Evolutionary conservation across 2,888 invertebrate genomes (phyloP).

Genomic region (Lutraria lutraria): DNA sequence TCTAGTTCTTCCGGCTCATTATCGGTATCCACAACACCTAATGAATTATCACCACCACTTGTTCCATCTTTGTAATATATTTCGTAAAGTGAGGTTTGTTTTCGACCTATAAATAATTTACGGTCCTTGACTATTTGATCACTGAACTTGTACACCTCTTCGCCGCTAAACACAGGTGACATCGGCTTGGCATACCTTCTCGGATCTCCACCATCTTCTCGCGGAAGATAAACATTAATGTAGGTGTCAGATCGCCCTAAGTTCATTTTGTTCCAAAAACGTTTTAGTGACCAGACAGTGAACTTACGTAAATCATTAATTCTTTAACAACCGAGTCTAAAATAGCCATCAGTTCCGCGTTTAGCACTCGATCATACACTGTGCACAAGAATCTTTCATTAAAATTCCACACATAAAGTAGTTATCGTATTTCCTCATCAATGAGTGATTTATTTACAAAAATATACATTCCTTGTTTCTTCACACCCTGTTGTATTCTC

Average conservation of each 20-base stretch:
- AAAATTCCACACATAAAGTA: not conserved
- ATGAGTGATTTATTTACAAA: not conserved
- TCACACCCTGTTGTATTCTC: not conserved
- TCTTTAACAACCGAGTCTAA: not conserved
- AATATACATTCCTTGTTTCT: not conserved
- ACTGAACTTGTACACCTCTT: constrained; percentile 76
- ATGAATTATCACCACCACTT: constrained; percentile 42
- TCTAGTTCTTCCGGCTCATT: constrained; percentile 37
- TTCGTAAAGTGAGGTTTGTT: constrained; percentile 68
- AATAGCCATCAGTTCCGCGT: not conserved
- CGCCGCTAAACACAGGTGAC: constrained; percentile 70
- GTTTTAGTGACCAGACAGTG: not conserved
- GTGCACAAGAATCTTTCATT: not conserved
- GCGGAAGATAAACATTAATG: constrained; percentile 74
- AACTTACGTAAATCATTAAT: not conserved
- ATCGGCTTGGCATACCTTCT: constrained; percentile 56
- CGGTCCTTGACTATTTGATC: constrained; percentile 77
- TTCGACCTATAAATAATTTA: constrained; percentile 73
- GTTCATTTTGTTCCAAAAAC: constrained; percentile 49
- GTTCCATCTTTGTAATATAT: constrained; percentile 64
- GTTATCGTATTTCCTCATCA: not conserved
- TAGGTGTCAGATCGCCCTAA: constrained; percentile 65
- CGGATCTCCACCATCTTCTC: constrained; percentile 68
- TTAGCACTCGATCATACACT: not conserved
- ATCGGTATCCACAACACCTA: constrained; percentile 1